A percentile compares a stretch with the other conserved stretches of the same genome.
phyloP scores from a whole-genome alignment of 2,888 invertebrate species.

The Tachina grossa region DNA sequence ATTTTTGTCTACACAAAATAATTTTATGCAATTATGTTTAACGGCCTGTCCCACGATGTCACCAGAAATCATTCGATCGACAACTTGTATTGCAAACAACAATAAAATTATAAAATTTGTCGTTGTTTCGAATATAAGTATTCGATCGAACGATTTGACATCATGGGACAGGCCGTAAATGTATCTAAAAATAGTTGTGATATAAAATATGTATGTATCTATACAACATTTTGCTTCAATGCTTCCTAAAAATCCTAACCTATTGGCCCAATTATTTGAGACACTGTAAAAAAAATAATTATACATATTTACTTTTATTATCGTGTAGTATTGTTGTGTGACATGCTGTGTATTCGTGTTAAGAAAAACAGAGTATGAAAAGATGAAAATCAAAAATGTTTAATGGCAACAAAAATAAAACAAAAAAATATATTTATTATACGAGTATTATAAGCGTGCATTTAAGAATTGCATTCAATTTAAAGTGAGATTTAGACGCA shows the following conservation, averaged over 20 bases:
- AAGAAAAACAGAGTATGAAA: slow-evolving; percentile 4
- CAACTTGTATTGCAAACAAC: too few relatives aligned
- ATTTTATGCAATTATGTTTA: too few relatives aligned
- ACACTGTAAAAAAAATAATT: neutral
- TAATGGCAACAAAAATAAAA: slow-evolving; percentile 27
- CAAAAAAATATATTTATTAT: neutral
- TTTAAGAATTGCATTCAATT: slow-evolving; percentile 43
- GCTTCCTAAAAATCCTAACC: neutral
- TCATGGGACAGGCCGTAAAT: too few relatives aligned
- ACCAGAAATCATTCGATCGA: too few relatives aligned
- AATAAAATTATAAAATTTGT: too few relatives aligned
- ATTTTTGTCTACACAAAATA: too few relatives aligned
- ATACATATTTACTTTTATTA: neutral
- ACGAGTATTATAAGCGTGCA: slow-evolving; percentile 47
- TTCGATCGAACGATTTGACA: too few relatives aligned
- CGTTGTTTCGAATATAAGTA: too few relatives aligned
- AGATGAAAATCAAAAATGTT: slow-evolving; percentile 17
- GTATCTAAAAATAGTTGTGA: too few relatives aligned
- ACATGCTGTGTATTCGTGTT: slow-evolving; percentile 39
- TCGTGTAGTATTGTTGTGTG: slow-evolving; percentile 54
- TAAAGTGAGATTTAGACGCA: slow-evolving; percentile 8
- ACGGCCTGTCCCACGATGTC: too few relatives aligned
- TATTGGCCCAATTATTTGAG: neutral
- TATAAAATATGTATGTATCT: slow-evolving; percentile 2
- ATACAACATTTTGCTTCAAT: slow-evolving; percentile 14